These are phyloP conservation scores for Drosophila peninsularis DNA, from an alignment of 2,888 invertebrate genomes.

Conservation along the genomic window DNA sequence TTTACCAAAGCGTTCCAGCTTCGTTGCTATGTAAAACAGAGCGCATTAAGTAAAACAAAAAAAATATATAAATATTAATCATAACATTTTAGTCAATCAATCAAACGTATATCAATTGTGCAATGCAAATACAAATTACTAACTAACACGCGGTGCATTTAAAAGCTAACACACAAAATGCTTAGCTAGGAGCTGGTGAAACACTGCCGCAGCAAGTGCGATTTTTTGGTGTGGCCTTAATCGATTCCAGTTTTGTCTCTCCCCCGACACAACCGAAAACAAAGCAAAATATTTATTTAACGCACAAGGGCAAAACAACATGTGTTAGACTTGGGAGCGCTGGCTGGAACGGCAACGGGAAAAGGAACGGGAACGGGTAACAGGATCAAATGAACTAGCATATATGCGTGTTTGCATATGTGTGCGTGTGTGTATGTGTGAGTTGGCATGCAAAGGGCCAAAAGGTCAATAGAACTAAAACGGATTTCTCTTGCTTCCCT, in stretches of 20 bases:
- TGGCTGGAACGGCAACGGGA: neutral
- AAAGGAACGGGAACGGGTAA: neutral
- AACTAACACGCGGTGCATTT: constrained; percentile 23
- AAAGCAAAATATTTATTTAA: constrained; percentile 19
- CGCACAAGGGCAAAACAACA: constrained; percentile 21
- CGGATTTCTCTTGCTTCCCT: neutral
- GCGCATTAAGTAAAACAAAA: constrained; percentile 25
- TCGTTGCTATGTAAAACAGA: constrained; percentile 28
- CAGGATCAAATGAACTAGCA: constrained; percentile 3
- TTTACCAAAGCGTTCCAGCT: constrained; percentile 40
- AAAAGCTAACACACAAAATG: constrained; percentile 20
- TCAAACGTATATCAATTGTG: constrained; percentile 7
- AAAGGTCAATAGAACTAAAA: constrained; percentile 42
- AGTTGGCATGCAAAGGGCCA: constrained; percentile 7
- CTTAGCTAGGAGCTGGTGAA: constrained; percentile 42
- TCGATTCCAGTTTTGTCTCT: constrained; percentile 38
- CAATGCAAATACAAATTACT: neutral
- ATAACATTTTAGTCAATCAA: constrained; percentile 15
- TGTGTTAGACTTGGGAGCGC: neutral
- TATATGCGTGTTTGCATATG: neutral
- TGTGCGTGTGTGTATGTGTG: constrained; percentile 19
- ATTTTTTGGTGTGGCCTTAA: constrained; percentile 44
- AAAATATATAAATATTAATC: constrained; percentile 26
- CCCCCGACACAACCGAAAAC: constrained; percentile 8
- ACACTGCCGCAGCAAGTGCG: constrained; percentile 49